Evolutionary conservation across 2,797 vertebrate species (phyloP).

Genomic region (Characodon lateralis): DNA sequence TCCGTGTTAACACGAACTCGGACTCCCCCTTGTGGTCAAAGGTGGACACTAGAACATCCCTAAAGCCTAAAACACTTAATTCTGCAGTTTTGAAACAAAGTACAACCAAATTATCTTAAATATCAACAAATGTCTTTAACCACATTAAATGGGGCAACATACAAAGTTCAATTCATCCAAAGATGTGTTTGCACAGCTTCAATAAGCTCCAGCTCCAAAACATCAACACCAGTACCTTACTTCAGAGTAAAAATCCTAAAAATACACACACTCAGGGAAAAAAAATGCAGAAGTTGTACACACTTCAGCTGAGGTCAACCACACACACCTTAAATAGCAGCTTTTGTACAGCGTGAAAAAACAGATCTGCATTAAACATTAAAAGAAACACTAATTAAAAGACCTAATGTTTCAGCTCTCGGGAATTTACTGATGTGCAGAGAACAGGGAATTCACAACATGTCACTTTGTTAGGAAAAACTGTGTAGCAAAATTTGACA

Average conservation of each 20-base stretch:
- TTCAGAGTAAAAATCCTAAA: slow-evolving; percentile 52
- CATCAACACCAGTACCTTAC: slow-evolving; percentile 38
- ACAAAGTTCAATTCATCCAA: slow-evolving; percentile 42
- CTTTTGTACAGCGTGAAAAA: slow-evolving; percentile 30
- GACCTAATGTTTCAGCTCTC: neutral
- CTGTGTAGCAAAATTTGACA: neutral
- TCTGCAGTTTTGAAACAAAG: neutral
- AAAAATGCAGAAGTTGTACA: slow-evolving; percentile 20
- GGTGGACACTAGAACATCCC: neutral
- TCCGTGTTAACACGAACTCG: neutral
- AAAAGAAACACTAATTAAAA: slow-evolving; percentile 3
- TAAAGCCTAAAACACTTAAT: neutral
- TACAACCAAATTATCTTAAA: neutral
- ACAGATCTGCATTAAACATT: neutral
- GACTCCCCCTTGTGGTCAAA: neutral
- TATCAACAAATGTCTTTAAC: too few species aligned
- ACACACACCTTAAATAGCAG: slow-evolving; percentile 47
- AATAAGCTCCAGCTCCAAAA: slow-evolving; percentile 23
- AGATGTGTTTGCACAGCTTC: slow-evolving; percentile 20
- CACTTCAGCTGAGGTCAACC: slow-evolving; percentile 14
- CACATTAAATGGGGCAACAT: neutral
- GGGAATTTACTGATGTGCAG: neutral
- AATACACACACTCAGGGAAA: slow-evolving; percentile 16
- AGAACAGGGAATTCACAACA: neutral
- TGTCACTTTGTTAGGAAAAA: neutral